Evolutionary conservation across 2,888 invertebrate genomes (phyloP).

Genomic region (Mythimna pallens): DNA sequence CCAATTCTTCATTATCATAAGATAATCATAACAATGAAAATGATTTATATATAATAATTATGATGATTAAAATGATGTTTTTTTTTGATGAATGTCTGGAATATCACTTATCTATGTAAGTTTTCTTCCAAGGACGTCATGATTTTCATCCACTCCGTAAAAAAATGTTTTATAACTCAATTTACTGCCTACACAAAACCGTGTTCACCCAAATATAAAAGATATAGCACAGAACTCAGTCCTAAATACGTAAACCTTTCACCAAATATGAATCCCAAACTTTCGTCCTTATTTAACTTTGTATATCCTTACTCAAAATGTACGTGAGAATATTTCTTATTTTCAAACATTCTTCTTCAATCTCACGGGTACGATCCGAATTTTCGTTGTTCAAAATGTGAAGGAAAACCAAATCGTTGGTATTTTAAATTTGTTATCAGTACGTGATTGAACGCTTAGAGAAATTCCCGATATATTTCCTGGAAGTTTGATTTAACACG

Average conservation of each 20-base stretch:
- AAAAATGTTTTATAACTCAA: conserved; percentile 9
- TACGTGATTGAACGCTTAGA: conserved; percentile 74
- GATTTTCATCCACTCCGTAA: no score
- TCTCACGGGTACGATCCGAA: conserved; percentile 65
- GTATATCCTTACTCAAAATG: conserved; percentile 43
- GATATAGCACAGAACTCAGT: conserved; percentile 12
- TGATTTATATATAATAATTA: no score
- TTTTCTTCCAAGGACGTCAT: no score
- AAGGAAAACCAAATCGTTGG: conserved; percentile 62
- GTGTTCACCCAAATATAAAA: conserved; percentile 11
- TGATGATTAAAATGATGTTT: no score
- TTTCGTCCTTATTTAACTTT: conserved; percentile 41
- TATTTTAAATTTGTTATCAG: conserved; percentile 76
- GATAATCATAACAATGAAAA: no score
- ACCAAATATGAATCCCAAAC: conserved; percentile 19
- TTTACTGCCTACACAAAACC: not conserved
- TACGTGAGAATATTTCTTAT: conserved; percentile 62
- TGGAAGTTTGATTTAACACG: conserved; percentile 23
- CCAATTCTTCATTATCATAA: no score
- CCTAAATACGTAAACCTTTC: conserved; percentile 34
- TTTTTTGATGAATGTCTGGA: no score
- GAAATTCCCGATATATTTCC: conserved; percentile 63
- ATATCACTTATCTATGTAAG: no score
- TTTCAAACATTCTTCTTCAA: conserved; percentile 39
- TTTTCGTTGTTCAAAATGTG: conserved; percentile 75